These are phyloP conservation scores for Stenoptilia bipunctidactyla DNA, from an alignment of 2,888 invertebrate species.

Conservation along the genomic window DNA sequence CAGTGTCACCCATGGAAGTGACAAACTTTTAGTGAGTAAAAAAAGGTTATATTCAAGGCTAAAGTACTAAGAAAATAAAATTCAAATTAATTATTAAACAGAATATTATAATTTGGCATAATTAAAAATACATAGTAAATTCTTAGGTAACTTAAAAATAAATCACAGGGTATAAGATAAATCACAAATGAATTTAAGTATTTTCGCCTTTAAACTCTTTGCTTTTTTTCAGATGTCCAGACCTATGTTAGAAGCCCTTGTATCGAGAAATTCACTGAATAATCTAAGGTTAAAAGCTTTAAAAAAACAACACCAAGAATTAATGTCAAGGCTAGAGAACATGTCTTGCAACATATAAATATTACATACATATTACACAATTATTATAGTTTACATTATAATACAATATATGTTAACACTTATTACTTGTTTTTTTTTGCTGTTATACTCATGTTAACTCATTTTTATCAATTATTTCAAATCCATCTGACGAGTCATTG, in stretches of 20 bases:
- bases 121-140: constrained; percentile 1
- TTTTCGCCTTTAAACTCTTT: not conserved
- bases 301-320: constrained; percentile 55
- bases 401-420: constrained; percentile 5
- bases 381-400: not conserved
- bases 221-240: constrained; percentile 54
- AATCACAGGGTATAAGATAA: constrained; percentile 1
- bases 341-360: constrained; percentile 35
- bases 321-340: constrained; percentile 54
- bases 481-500: constrained; percentile 58
- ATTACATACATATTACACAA: not conserved
- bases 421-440: not conserved
- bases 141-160: not conserved
- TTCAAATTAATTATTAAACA: too few relatives aligned
- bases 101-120: not conserved
- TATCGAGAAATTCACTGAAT: constrained; percentile 52
- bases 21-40: too few relatives aligned
- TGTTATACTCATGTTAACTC: constrained; percentile 33
- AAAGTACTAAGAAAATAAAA: too few relatives aligned
- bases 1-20: too few relatives aligned
- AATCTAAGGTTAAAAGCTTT: constrained; percentile 49
- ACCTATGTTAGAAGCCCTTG: constrained; percentile 61
- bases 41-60: too few relatives aligned
- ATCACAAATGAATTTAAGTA: not conserved
- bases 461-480: constrained; percentile 59